Conservation (phyloP, 1,140 invertebrate species). For the Euwallacea fornicatus region DNA sequence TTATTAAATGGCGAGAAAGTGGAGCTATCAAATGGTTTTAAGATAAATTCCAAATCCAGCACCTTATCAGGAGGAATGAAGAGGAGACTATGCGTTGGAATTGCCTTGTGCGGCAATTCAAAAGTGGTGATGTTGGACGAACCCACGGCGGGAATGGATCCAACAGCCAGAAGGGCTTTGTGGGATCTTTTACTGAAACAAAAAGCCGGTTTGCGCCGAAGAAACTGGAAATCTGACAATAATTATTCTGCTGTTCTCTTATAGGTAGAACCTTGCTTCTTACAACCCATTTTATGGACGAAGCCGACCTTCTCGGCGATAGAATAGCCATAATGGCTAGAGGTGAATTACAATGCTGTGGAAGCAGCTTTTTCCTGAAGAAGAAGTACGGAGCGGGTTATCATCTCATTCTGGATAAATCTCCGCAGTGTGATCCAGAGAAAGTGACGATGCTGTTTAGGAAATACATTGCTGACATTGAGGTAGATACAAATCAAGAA, state of each 20-base stretch:
- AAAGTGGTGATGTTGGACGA: conserved; percentile 84
- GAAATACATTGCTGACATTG: conserved; percentile 43
- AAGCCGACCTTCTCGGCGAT: conserved; percentile 93
- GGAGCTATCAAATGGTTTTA: not conserved
- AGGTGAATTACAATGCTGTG: conserved; percentile 80
- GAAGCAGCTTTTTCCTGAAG: conserved; percentile 86
- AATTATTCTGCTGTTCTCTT: not conserved
- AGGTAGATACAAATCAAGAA: conserved; percentile 26
- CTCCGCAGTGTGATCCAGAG: conserved; percentile 57
- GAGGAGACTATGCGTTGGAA: conserved; percentile 76
- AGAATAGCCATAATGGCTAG: conserved; percentile 87
- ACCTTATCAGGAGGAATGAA: conserved; percentile 87
- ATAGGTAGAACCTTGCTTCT: conserved; percentile 74
- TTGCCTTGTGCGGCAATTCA: conserved; percentile 72
- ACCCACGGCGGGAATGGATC: conserved; percentile 95
- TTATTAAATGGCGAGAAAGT: not conserved
- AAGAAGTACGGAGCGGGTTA: conserved; percentile 79
- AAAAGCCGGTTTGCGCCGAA: conserved; percentile 50
- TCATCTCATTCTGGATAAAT: conserved; percentile 59
- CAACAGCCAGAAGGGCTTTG: conserved; percentile 81
- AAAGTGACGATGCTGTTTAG: conserved; percentile 41
- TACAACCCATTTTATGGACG: conserved; percentile 98
- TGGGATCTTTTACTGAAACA: conserved; percentile 80
- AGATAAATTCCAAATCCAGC: conserved; percentile 57
- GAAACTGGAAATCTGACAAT: not conserved